Evolutionary conservation across 2,888 invertebrate genomes (phyloP).

Genomic region (Gryllus longicercus): DNA sequence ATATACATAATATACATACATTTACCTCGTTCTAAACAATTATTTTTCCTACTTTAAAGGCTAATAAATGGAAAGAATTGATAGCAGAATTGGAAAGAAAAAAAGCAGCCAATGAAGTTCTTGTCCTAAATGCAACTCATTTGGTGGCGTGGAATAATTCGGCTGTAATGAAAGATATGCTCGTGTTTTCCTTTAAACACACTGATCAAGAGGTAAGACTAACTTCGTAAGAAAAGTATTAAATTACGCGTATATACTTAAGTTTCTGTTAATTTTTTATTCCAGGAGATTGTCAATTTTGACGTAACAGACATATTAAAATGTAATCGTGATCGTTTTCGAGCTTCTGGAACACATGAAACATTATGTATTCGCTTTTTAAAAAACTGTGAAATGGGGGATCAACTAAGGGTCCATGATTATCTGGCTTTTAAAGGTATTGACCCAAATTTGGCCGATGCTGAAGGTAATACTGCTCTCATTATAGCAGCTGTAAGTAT

Average conservation of each 20-base stretch:
- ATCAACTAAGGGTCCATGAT: background rate
- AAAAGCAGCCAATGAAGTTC: background rate
- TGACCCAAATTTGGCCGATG: slow-evolving; percentile 17
- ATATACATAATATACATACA: too few relatives aligned
- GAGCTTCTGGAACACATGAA: background rate
- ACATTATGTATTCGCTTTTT: background rate
- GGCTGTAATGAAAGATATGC: background rate
- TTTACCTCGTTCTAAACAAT: too few relatives aligned
- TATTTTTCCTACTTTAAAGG: background rate
- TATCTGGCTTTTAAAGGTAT: background rate
- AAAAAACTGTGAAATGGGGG: background rate
- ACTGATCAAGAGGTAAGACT: background rate
- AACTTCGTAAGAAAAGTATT: background rate
- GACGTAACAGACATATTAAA: background rate
- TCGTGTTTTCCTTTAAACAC: background rate
- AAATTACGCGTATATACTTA: too few relatives aligned
- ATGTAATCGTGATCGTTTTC: background rate
- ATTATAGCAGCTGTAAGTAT: slow-evolving; percentile 19
- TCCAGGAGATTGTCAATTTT: too few relatives aligned
- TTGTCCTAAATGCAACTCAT: too few relatives aligned
- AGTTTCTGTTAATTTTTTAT: too few relatives aligned
- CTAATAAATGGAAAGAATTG: background rate
- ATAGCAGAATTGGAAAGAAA: background rate
- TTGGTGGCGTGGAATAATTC: slow-evolving; percentile 22
- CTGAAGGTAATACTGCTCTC: background rate